Base-by-base conservation (phyloP, 2,888 invertebrate species). In the Coecobrya sp. region DNA sequence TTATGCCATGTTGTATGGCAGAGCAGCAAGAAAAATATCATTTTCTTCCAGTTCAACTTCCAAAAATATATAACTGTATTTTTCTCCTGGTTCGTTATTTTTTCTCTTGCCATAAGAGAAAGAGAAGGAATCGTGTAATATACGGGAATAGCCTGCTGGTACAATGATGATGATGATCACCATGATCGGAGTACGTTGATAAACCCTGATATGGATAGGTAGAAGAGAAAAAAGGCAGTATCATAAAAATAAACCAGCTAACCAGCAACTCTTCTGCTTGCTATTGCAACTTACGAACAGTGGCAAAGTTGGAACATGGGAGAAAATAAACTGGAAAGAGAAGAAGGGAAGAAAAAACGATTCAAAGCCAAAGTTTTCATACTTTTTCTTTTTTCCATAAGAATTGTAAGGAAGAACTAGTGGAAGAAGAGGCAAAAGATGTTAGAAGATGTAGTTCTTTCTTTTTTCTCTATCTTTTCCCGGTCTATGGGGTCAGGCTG, bases 401-500 rank as follows among this genome's bases (percentile, higher is more conserved):
- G 84, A 25, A 76, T n/a, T 68, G 22, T 45, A 65, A 42, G 16
- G 19, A 68, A 16, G 19, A 45, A 27, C 0, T 7, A 62, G 19
- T 11, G 11, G 25, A 36, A 36, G 36, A 16, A 42, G 19, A 42
- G 73, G 16, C 36, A 36, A 49, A 25, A 70, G 30, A 70, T 70
- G 70, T 70, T 19, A 30, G 45, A 19, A 13, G 42, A 76, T 45
- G 76, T 45, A 76, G 19, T 76, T 10, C 19, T 13, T 49, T 22
- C 30, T 49, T 52, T 86, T 52, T 52, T 84, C 76, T 27, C 70
- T 82, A 8, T 62, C 76, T 86, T 73, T 73, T n/a, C 25, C 25
- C 52, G 79, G 79, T 79, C 52, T 79, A 27, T 19, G 79, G 92
- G 93, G 94, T 94, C 94, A 93, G 89, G 93, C 91, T 87, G 65